These are phyloP conservation scores for Periphyllus acericola DNA, from an alignment of 2,888 invertebrate species.

Conservation along the genomic window DNA sequence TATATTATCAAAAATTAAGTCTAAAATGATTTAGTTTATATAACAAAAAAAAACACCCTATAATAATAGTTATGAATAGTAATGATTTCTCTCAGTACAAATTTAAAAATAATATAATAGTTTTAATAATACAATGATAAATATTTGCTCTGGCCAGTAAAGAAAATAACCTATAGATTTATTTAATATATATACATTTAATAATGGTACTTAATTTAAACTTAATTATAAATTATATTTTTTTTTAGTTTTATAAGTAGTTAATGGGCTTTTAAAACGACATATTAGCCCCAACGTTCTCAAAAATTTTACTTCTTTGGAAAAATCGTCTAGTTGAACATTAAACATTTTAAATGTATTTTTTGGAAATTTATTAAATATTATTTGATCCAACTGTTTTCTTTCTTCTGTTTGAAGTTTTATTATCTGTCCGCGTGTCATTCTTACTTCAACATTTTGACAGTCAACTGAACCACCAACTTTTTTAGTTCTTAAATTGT, in stretches of 20 bases:
- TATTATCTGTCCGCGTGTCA: conserved; percentile 37
- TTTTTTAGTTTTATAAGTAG: neutral
- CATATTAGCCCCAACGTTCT: conserved; percentile 33
- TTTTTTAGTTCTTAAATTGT: neutral
- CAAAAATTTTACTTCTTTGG: conserved; percentile 42
- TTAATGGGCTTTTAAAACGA: conserved; percentile 42
- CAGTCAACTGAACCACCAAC: neutral
- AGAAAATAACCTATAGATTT: no score
- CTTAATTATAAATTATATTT: neutral
- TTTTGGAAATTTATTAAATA: conserved; percentile 41
- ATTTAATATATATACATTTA: neutral
- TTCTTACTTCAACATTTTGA: conserved; percentile 2
- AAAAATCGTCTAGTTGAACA: conserved; percentile 31
- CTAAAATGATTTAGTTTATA: no score
- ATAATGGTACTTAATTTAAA: neutral
- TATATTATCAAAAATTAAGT: no score
- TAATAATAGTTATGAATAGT: no score
- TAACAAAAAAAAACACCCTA: no score
- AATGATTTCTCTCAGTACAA: no score
- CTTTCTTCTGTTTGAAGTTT: conserved; percentile 42
- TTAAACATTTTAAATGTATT: conserved; percentile 49
- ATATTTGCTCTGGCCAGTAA: no score
- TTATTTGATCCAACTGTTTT: conserved; percentile 48
- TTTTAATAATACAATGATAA: no score
- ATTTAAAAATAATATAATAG: no score